Percentiles rank a stretch among this genome's conserved stretches.
Evolutionary conservation across 2,888 invertebrate genomes (phyloP).

Genomic region (Andrena chrysosceles): DNA sequence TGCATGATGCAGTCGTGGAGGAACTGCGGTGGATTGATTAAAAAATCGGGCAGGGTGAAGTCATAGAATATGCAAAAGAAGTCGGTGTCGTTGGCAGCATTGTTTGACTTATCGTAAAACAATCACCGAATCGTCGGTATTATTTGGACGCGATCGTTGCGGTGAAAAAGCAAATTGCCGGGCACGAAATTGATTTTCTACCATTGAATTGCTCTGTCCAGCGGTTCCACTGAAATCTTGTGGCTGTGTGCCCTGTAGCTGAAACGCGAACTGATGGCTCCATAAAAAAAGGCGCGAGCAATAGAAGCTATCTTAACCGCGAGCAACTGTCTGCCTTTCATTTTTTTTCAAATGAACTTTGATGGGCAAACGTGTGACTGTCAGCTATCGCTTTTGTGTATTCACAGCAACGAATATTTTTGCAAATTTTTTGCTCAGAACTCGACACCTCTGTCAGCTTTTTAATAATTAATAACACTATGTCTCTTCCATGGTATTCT

Average conservation of each 20-base stretch:
- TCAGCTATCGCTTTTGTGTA: conserved; percentile 21
- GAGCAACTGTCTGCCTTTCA: conserved; percentile 13
- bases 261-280: conserved; percentile 45
- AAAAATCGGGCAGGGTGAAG: not conserved
- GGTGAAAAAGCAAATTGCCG: conserved; percentile 62
- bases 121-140: conserved; percentile 53
- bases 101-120: conserved; percentile 59
- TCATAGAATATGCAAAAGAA: conserved; percentile 50
- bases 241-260: conserved; percentile 34
- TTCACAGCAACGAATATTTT: conserved; percentile 16
- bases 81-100: conserved; percentile 23
- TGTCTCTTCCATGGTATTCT: too few species aligned
- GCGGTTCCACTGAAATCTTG: conserved; percentile 22
- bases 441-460: too few species aligned
- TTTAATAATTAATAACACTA: too few species aligned
- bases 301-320: conserved; percentile 49
- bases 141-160: conserved; percentile 54
- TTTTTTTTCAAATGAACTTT: conserved; percentile 17
- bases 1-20: conserved; percentile 5
- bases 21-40: not conserved
- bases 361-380: conserved; percentile 32
- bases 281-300: conserved; percentile 21
- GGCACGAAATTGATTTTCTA: conserved; percentile 64
- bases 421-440: too few species aligned
- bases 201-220: conserved; percentile 45